phyloP scores from a whole-genome alignment of 1,140 invertebrate genomes.

The Apocrypta bakeri region DNA sequence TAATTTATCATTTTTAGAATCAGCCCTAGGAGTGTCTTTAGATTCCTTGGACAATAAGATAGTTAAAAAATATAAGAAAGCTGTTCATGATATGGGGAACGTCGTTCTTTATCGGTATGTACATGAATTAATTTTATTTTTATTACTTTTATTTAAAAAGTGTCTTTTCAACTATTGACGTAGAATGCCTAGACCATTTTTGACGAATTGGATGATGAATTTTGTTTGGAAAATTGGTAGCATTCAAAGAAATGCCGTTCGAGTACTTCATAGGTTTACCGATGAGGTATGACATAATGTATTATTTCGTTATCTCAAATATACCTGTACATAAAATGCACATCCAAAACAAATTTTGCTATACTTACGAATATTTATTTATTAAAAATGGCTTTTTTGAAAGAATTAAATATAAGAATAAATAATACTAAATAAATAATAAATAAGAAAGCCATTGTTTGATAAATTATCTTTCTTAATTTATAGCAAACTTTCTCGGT shows the following conservation, averaged over 20 bases:
- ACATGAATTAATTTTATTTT: neutral
- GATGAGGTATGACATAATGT: conserved; percentile 55
- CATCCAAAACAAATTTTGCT: too few species aligned
- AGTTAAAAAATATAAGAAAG: conserved; percentile 41
- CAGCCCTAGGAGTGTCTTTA: conserved; percentile 86
- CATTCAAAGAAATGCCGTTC: conserved; percentile 31
- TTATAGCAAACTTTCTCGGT: neutral
- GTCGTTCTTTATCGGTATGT: conserved; percentile 52
- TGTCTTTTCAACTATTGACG: neutral
- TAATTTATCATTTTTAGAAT: conserved; percentile 75
- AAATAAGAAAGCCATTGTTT: neutral
- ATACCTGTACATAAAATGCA: too few species aligned
- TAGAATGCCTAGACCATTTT: conserved; percentile 77
- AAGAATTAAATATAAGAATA: too few species aligned
- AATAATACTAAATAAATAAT: too few species aligned
- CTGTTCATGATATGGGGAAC: conserved; percentile 44
- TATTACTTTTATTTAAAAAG: too few species aligned
- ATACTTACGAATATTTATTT: too few species aligned
- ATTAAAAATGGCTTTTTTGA: too few species aligned
- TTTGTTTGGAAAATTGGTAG: conserved; percentile 42
- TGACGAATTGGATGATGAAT: conserved; percentile 48
- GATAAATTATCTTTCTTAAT: neutral
- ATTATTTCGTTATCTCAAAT: too few species aligned
- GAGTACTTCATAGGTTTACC: conserved; percentile 38
- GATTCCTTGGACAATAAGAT: conserved; percentile 75